These are phyloP conservation scores for Philereme vetulata DNA, from an alignment of 2,888 invertebrate species.

Conservation along the genomic window DNA sequence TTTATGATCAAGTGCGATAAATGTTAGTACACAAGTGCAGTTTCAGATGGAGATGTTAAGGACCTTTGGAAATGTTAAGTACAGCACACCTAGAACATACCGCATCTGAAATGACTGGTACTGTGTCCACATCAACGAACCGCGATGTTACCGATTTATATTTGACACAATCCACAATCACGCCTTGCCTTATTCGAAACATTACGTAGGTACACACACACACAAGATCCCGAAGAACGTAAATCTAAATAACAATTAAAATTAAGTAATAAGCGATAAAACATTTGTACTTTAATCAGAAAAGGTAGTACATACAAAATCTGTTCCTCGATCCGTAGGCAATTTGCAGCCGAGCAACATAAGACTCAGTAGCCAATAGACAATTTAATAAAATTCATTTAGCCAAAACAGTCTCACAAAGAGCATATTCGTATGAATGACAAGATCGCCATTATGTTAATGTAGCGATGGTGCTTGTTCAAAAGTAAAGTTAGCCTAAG, in stretches of 20 bases:
- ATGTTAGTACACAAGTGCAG: conserved; percentile 14
- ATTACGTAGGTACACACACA: conserved; percentile 55
- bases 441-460: conserved; percentile 74
- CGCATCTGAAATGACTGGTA: conserved; percentile 34
- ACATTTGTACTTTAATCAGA: conserved; percentile 83
- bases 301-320: conserved; percentile 67
- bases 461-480: conserved; percentile 64
- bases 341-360: conserved; percentile 69
- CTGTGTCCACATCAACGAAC: conserved; percentile 12
- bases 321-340: conserved; percentile 57
- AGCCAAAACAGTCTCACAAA: conserved; percentile 76
- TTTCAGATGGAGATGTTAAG: conserved; percentile 29
- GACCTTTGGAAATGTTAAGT: conserved; percentile 34
- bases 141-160: conserved; percentile 31
- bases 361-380: conserved; percentile 59
- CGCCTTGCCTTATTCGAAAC: conserved; percentile 61
- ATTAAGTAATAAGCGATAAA: conserved; percentile 63
- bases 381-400: conserved; percentile 80
- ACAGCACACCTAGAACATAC: conserved; percentile 31
- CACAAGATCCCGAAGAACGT: conserved; percentile 63
- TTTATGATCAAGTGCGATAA: conserved; percentile 23
- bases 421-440: conserved; percentile 66
- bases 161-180: conserved; percentile 67
- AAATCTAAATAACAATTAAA: conserved; percentile 80
- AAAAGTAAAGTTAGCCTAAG: conserved; percentile 66